A percentile compares a stretch with the other conserved stretches of the same genome.
phyloP scores from a whole-genome alignment of 53 echinoderm and acorn worm species.

The Henricia sp. region DNA sequence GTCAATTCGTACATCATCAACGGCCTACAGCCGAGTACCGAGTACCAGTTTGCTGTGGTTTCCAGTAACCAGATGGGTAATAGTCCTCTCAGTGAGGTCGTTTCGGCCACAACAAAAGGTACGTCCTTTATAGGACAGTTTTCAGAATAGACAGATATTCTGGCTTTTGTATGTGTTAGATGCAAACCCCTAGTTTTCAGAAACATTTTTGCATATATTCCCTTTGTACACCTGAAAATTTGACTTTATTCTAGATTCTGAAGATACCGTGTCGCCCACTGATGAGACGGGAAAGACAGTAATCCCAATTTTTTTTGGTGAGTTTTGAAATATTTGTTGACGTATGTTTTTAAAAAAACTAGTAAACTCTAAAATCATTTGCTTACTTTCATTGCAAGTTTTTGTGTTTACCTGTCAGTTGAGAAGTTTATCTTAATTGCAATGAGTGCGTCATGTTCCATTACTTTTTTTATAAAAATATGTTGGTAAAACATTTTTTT shows the following conservation, averaged over 20 bases:
- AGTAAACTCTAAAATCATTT: not conserved
- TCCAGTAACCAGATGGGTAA: constrained; percentile 77
- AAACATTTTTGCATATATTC: not conserved
- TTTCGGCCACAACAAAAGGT: constrained; percentile 84
- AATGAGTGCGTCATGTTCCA: too few species aligned
- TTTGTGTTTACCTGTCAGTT: not conserved
- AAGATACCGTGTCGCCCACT: constrained; percentile 68
- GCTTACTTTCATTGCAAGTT: not conserved
- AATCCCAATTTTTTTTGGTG: constrained; percentile 71
- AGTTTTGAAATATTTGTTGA: constrained; percentile 25
- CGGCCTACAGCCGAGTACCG: constrained; percentile 70
- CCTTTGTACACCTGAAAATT: not conserved
- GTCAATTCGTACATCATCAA: constrained; percentile 72
- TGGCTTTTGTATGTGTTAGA: too few species aligned
- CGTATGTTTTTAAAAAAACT: not conserved
- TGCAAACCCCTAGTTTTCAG: too few species aligned
- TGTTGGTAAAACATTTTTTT: too few species aligned
- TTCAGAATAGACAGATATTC: not conserved
- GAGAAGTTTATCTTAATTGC: too few species aligned
- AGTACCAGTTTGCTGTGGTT: constrained; percentile 85
- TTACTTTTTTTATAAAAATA: too few species aligned
- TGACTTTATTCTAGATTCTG: constrained; percentile 61
- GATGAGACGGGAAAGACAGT: constrained; percentile 78
- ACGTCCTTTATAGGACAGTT: too few species aligned
- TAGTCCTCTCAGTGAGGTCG: constrained; percentile 64